phyloP scores from a whole-genome alignment of 1,140 invertebrate species.

The Drosophila nannoptera region DNA sequence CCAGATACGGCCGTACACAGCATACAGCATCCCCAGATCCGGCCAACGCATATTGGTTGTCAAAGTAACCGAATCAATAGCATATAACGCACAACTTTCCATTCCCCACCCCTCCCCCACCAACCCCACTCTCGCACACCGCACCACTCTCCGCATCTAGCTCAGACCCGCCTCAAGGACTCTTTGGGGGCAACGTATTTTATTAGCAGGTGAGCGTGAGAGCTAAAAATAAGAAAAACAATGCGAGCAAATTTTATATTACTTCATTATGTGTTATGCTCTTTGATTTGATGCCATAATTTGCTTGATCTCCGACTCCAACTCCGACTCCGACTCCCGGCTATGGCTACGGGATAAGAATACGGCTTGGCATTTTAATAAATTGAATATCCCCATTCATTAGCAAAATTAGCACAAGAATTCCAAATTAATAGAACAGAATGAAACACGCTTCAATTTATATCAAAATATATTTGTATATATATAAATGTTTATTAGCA shows the following conservation, averaged over 20 bases:
- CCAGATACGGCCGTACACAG: slow-evolving; percentile 4
- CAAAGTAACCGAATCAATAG: slow-evolving; percentile 71
- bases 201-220: slow-evolving; percentile 58
- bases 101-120: too few relatives aligned
- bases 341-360: neutral
- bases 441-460: slow-evolving; percentile 33
- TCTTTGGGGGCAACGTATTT: slow-evolving; percentile 45
- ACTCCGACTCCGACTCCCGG: neutral
- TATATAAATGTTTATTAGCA: slow-evolving; percentile 64
- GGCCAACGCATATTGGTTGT: slow-evolving; percentile 58
- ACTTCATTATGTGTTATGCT: slow-evolving; percentile 66
- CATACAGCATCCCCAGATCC: slow-evolving; percentile 34
- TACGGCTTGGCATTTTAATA: slow-evolving; percentile 27
- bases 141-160: too few relatives aligned
- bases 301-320: slow-evolving; percentile 23
- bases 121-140: too few relatives aligned
- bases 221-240: slow-evolving; percentile 24
- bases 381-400: slow-evolving; percentile 45
- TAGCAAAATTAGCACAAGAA: slow-evolving; percentile 30
- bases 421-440: slow-evolving; percentile 29
- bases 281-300: slow-evolving; percentile 66
- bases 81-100: slow-evolving; percentile 8
- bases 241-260: slow-evolving; percentile 52
- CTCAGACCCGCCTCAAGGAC: slow-evolving; percentile 1
- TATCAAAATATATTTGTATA: slow-evolving; percentile 57